A percentile compares a stretch with the other conserved stretches of the same genome.
These are phyloP conservation scores for Phalacrocorax pelagicus DNA, from an alignment of 2,113 vertebrate species.

Conservation along the genomic window DNA sequence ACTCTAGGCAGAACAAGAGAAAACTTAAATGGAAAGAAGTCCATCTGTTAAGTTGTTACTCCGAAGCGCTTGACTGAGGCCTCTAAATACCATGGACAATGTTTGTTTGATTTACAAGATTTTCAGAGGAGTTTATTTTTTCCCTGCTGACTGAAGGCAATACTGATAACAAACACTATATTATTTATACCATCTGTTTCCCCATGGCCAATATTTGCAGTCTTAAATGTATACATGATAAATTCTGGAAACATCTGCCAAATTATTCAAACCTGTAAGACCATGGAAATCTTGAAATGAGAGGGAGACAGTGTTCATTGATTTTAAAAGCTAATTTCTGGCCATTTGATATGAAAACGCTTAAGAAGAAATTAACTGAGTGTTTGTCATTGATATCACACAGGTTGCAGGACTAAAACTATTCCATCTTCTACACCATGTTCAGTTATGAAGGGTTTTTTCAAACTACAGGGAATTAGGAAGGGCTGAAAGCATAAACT, in stretches of 20 bases:
- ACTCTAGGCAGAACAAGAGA: not conserved
- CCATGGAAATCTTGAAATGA: not conserved
- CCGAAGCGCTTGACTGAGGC: not conserved
- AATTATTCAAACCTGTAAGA: not conserved
- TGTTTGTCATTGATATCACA: not conserved
- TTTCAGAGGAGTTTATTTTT: conserved; percentile 56
- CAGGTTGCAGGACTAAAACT: not conserved
- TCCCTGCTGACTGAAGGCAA: conserved; percentile 57
- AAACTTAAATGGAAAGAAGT: not conserved
- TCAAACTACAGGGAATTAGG: not conserved
- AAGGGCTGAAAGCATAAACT: not conserved
- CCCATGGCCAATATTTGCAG: not conserved
- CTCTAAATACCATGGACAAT: not conserved
- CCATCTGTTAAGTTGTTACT: not conserved
- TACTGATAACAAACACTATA: conserved; percentile 40
- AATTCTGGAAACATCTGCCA: conserved; percentile 19
- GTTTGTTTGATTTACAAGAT: not conserved
- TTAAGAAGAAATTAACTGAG: not conserved
- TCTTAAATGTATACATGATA: not conserved
- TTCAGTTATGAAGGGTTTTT: not conserved
- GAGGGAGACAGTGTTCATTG: not conserved
- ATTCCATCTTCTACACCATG: no score
- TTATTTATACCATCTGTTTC: conserved; percentile 19
- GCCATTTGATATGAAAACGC: conserved; percentile 13
- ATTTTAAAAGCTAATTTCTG: not conserved